A percentile compares a stretch with the other conserved stretches of the same genome.
phyloP scores from a whole-genome alignment of 53 echinoderm and acorn worm species.

The Antedon mediterranea region DNA sequence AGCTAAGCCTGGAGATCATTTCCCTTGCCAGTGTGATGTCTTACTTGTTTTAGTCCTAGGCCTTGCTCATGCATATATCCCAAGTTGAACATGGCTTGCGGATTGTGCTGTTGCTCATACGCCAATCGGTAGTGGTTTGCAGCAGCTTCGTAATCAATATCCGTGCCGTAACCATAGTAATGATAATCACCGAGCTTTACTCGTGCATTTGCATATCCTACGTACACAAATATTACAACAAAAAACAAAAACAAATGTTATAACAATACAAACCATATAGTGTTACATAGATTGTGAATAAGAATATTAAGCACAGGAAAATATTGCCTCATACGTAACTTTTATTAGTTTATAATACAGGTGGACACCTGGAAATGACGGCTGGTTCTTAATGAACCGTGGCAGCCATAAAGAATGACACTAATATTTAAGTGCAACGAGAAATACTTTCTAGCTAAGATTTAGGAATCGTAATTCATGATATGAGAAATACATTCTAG shows the following conservation, averaged over 20 bases:
- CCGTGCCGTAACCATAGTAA: conserved; percentile 88
- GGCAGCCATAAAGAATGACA: too few species aligned
- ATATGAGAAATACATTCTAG: too few species aligned
- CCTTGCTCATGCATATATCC: conserved; percentile 96
- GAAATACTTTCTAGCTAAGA: too few species aligned
- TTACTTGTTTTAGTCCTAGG: conserved; percentile 84
- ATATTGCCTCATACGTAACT: too few species aligned
- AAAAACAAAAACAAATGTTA: background rate
- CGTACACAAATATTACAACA: background rate
- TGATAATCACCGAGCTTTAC: conserved; percentile 94
- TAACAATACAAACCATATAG: too few species aligned
- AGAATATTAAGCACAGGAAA: too few species aligned
- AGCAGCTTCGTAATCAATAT: conserved; percentile 83
- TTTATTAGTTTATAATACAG: too few species aligned
- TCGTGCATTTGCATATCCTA: conserved; percentile 86
- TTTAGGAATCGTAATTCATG: too few species aligned
- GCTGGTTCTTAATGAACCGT: too few species aligned
- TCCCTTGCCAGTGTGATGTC: background rate
- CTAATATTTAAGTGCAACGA: too few species aligned
- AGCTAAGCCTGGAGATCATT: too few species aligned
- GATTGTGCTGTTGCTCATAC: conserved; percentile 85
- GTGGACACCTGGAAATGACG: too few species aligned
- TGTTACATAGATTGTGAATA: background rate
- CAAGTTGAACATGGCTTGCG: conserved; percentile 94
- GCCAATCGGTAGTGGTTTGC: conserved; percentile 84